A percentile compares a stretch with the other conserved stretches of the same genome.
phyloP scores from a whole-genome alignment of 2,113 vertebrate genomes.

The Melanotaenia duboulayi region DNA sequence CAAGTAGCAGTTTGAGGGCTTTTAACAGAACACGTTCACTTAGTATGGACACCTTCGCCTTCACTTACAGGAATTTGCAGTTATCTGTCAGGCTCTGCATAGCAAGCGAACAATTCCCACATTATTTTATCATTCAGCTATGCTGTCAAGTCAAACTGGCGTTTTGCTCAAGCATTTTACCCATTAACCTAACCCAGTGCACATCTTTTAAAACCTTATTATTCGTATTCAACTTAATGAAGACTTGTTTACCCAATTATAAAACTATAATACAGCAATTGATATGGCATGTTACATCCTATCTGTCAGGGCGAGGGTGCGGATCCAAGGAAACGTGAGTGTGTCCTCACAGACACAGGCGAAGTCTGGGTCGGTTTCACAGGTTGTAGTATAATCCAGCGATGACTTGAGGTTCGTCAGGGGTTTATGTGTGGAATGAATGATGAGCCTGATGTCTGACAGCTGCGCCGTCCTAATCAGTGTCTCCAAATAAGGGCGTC shows the following conservation, averaged over 20 bases:
- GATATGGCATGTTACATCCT: constrained; percentile 28
- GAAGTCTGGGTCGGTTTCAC: no score
- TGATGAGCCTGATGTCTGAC: no score
- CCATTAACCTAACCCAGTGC: constrained; percentile 2
- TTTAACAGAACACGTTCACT: constrained; percentile 61
- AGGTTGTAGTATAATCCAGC: no score
- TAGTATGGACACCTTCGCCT: constrained; percentile 35
- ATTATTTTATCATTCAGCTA: constrained; percentile 39
- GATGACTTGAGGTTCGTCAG: no score
- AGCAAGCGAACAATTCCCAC: constrained; percentile 51
- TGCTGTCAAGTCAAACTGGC: constrained; percentile 40
- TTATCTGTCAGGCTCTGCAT: constrained; percentile 49
- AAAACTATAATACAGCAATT: constrained; percentile 7
- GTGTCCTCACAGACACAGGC: no score
- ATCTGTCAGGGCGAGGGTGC: no score
- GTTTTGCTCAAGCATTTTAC: constrained; percentile 15
- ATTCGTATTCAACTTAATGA: constrained; percentile 29
- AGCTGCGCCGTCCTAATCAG: no score
- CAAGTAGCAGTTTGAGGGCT: constrained; percentile 50
- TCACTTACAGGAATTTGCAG: constrained; percentile 65
- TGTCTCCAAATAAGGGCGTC: no score
- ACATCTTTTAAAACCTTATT: constrained; percentile 35
- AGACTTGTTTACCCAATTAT: constrained; percentile 13
- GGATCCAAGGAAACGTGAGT: no score
- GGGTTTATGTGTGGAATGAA: no score